A percentile compares a stretch with the other conserved stretches of the same genome.
phyloP scores from a whole-genome alignment of 2,113 vertebrate genomes.

The Forbesichthys agassizii region DNA sequence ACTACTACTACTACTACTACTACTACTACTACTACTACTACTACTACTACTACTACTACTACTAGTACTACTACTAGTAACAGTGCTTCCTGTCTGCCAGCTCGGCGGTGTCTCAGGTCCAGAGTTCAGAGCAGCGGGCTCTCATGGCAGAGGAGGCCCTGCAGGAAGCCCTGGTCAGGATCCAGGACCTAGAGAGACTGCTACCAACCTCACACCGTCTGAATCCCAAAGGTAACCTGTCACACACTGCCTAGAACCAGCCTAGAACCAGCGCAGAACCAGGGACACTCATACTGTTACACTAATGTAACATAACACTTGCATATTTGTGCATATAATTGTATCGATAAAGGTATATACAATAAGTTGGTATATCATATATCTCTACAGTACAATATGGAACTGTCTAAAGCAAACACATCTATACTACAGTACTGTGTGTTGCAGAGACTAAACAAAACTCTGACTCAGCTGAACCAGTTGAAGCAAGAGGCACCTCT shows the following conservation, averaged over 20 bases:
- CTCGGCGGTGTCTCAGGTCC: constrained; percentile 69
- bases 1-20: too few relatives aligned
- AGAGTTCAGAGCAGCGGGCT: constrained; percentile 76
- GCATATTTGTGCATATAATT: too few relatives aligned
- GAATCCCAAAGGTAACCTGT: constrained; percentile 27
- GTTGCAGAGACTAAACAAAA: constrained; percentile 53
- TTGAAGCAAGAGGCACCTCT: background rate
- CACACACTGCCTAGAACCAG: background rate
- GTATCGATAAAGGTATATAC: too few relatives aligned
- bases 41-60: too few relatives aligned
- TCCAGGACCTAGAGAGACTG: constrained; percentile 76
- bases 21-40: too few relatives aligned
- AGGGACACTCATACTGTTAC: too few relatives aligned
- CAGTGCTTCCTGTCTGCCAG: constrained; percentile 27
- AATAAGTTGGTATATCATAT: too few relatives aligned
- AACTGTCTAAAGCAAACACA: too few relatives aligned
- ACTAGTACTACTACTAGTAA: too few relatives aligned
- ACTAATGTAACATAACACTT: too few relatives aligned
- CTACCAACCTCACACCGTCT: constrained; percentile 46
- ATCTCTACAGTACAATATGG: too few relatives aligned
- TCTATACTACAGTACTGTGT: constrained; percentile 2
- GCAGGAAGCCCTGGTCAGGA: constrained; percentile 77
- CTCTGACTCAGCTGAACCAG: background rate
- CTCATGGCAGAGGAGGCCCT: constrained; percentile 79
- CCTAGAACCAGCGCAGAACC: too few relatives aligned